phyloP scores from a whole-genome alignment of 2,797 vertebrate species.

The Sebastes minor region DNA sequence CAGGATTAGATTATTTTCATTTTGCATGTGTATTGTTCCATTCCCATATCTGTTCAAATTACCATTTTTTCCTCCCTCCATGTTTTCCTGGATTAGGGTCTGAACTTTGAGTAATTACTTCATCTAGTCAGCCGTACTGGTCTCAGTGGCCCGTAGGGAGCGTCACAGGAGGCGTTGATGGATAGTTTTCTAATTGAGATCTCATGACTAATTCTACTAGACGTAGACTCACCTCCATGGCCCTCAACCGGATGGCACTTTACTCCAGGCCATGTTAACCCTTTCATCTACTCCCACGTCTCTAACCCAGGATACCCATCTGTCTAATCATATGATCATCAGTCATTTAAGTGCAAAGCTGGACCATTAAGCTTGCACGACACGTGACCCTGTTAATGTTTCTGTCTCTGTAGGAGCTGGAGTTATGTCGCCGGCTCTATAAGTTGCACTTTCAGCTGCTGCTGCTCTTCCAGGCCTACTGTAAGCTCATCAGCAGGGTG shows the following conservation, averaged over 20 bases:
- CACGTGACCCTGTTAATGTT: background rate
- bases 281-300: slow-evolving; percentile 58
- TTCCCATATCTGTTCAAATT: slow-evolving; percentile 29
- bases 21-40: slow-evolving; percentile 70
- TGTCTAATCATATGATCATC: slow-evolving; percentile 58
- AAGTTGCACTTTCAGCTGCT: slow-evolving; percentile 98
- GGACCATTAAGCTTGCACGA: background rate
- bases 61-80: background rate
- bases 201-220: slow-evolving; percentile 51
- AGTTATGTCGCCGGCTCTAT: slow-evolving; percentile 95
- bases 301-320: slow-evolving; percentile 74
- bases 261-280: slow-evolving; percentile 59
- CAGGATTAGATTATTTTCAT: slow-evolving; percentile 27
- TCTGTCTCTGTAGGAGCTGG: slow-evolving; percentile 89
- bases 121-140: background rate
- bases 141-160: background rate
- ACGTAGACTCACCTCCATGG: slow-evolving; percentile 34
- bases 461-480: slow-evolving; percentile 98
- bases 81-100: slow-evolving; percentile 28
- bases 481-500: slow-evolving; percentile 95
- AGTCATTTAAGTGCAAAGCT: slow-evolving; percentile 21
- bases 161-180: slow-evolving; percentile 29
- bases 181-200: slow-evolving; percentile 40
- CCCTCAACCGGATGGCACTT: slow-evolving; percentile 22
- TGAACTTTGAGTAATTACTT: slow-evolving; percentile 13